These are phyloP conservation scores for Morelia viridis DNA, from an alignment of 2,797 vertebrate genomes.

Conservation along the genomic window DNA sequence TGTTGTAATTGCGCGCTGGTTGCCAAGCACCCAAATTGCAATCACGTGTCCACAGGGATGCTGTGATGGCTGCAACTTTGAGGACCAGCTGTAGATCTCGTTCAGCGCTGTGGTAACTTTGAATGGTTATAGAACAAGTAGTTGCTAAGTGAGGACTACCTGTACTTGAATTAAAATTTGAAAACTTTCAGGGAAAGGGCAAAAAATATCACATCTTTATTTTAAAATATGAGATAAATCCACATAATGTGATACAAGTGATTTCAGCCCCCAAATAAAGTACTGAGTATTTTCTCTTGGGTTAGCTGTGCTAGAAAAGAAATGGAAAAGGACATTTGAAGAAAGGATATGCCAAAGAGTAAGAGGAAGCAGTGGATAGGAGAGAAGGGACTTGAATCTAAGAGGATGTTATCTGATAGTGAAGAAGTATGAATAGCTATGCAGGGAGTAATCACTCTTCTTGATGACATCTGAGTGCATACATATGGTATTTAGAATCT, in stretches of 20 bases:
- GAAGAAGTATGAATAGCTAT: not conserved
- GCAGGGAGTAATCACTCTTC: not conserved
- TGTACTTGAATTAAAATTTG: constrained; percentile 23
- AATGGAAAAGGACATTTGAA: not conserved
- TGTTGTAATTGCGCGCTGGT: not conserved
- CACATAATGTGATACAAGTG: not conserved
- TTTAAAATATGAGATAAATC: not conserved
- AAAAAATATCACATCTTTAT: not conserved
- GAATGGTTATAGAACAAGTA: not conserved
- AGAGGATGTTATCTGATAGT: not conserved
- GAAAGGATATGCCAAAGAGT: not conserved
- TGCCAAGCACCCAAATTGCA: not conserved
- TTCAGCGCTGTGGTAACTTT: not conserved
- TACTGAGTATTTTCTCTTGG: not conserved
- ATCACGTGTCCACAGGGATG: not conserved
- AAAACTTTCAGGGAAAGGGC: constrained; percentile 5
- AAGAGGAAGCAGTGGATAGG: not conserved
- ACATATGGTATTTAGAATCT: not conserved
- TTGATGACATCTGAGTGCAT: not conserved
- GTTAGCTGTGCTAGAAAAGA: not conserved
- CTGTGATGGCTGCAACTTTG: not conserved
- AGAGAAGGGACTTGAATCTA: not conserved
- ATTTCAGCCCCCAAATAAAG: not conserved
- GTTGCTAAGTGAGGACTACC: not conserved
- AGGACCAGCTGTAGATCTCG: not conserved